Percentiles rank a stretch among this genome's conserved stretches.
Conservation (phyloP, 2,888 invertebrate species). For the Tetragnatha montana region DNA sequence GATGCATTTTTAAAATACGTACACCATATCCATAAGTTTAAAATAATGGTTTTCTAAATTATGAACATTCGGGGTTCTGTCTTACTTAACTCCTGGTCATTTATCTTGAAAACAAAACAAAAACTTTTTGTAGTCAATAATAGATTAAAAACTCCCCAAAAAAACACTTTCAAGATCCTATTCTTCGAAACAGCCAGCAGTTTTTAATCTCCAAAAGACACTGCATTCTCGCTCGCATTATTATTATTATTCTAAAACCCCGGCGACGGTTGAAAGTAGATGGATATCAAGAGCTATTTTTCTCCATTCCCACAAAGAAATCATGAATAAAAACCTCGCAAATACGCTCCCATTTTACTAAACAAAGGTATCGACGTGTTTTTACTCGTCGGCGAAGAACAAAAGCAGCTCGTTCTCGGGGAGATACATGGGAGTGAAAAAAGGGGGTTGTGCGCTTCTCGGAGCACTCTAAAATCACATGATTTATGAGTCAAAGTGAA, state of each 20-base stretch:
- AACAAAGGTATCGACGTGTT: slow-evolving; percentile 20
- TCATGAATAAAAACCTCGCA: slow-evolving; percentile 7
- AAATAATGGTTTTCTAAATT: neutral
- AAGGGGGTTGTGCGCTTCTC: neutral
- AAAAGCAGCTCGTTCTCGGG: neutral
- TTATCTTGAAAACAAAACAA: neutral
- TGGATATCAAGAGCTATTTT: slow-evolving; percentile 1
- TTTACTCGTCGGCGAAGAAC: neutral
- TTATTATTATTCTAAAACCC: neutral
- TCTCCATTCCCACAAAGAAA: neutral
- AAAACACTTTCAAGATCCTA: neutral
- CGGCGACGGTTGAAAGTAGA: neutral
- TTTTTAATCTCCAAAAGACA: neutral
- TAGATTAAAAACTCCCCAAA: neutral
- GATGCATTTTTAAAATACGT: no score
- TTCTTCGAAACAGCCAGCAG: neutral
- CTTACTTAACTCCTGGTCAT: neutral
- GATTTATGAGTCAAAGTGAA: slow-evolving; percentile 39
- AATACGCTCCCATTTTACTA: slow-evolving; percentile 14
- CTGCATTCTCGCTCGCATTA: neutral
- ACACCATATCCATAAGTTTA: no score
- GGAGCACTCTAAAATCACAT: slow-evolving; percentile 10
- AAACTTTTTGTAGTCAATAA: neutral
- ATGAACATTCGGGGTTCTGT: neutral
- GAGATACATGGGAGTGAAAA: neutral